Evolutionary conservation across 1,140 invertebrate species (phyloP).

Genomic region (Trichonephila inaurata): DNA sequence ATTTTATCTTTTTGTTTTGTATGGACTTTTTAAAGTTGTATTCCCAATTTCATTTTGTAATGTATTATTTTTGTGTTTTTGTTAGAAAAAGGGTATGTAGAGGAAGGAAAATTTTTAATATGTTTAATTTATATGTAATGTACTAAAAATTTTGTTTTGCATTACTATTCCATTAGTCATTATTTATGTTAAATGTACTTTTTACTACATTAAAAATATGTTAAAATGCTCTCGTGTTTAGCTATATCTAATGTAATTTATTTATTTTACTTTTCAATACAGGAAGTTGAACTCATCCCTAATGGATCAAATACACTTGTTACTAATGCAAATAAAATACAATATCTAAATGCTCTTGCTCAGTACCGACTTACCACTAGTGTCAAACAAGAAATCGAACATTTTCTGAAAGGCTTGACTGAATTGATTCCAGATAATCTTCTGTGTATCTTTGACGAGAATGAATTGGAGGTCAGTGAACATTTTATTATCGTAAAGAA

Average conservation of each 20-base stretch:
- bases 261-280: neutral
- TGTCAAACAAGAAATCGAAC: constrained; percentile 91
- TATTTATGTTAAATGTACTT: too few species aligned
- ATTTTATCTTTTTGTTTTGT: too few species aligned
- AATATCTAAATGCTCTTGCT: constrained; percentile 93
- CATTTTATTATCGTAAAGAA: neutral
- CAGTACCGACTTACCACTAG: constrained; percentile 91
- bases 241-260: too few species aligned
- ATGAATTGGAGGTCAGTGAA: constrained; percentile 91
- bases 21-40: too few species aligned
- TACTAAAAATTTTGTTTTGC: too few species aligned
- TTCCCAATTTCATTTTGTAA: too few species aligned
- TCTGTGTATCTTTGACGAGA: constrained; percentile 96
- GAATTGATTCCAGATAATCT: constrained; percentile 95
- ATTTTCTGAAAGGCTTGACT: constrained; percentile 93
- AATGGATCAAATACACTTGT: constrained; percentile 87
- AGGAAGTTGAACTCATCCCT: constrained; percentile 87
- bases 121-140: constrained; percentile 22
- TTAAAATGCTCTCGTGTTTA: too few species aligned
- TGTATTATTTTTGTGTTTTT: neutral
- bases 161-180: too few species aligned
- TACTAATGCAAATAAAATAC: constrained; percentile 88
- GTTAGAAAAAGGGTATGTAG: neutral
- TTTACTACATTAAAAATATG: too few species aligned
- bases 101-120: neutral